Conservation (phyloP, 2,888 invertebrate genomes). For the Orthonevra nobilis region DNA sequence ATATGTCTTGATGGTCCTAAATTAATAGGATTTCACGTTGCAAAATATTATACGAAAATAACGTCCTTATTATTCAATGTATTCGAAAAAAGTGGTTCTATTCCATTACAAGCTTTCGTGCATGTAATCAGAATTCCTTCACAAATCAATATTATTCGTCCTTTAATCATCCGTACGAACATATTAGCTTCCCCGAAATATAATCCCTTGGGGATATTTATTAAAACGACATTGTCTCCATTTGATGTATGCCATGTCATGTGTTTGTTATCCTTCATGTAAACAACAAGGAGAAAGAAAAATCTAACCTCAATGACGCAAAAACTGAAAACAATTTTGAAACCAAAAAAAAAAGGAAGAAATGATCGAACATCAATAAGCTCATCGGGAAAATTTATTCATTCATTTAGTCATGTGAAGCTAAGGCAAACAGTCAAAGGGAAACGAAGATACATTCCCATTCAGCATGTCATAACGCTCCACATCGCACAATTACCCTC, state of each 20-base stretch:
- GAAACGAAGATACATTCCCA: constrained; percentile 18
- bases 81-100: too few relatives aligned
- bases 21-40: too few relatives aligned
- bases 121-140: too few relatives aligned
- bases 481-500: constrained; percentile 42
- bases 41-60: too few relatives aligned
- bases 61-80: too few relatives aligned
- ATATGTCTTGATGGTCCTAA: too few relatives aligned
- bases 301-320: neutral
- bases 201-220: constrained; percentile 14
- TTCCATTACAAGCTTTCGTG: too few relatives aligned
- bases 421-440: constrained; percentile 21
- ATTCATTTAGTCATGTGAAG: constrained; percentile 53
- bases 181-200: constrained; percentile 5
- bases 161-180: neutral
- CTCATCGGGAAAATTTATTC: constrained; percentile 48
- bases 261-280: constrained; percentile 39
- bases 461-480: constrained; percentile 35
- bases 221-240: constrained; percentile 30
- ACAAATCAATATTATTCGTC: constrained; percentile 18
- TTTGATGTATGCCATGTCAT: constrained; percentile 44
- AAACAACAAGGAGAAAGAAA: constrained; percentile 21
- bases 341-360: constrained; percentile 53
- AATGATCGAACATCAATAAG: constrained; percentile 58
- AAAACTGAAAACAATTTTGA: constrained; percentile 25